Evolutionary conservation across 2,113 vertebrate genomes (phyloP).

Genomic region (zebrafish (Danio rerio)): GRCz12tu NC_133190.1:24300501-24301000

Average conservation of each 20-base stretch:
- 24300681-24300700: slow-evolving; percentile 38
- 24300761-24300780: neutral
- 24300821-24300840: neutral
- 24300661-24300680: slow-evolving; percentile 44
- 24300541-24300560: no score
- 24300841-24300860: slow-evolving; percentile 5
- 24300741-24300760: slow-evolving; percentile 13
- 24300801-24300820: slow-evolving; percentile 19
- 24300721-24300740: slow-evolving; percentile 8
- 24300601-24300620: neutral
- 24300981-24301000: no score
- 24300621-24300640: slow-evolving; percentile 3
- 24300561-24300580: neutral
- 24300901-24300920: neutral
- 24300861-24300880: neutral
- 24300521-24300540: no score
- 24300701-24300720: slow-evolving; percentile 5
- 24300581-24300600: neutral
- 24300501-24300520: no score
- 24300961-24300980: no score
- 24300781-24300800: neutral
- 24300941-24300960: no score
- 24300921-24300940: neutral
- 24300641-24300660: slow-evolving; percentile 2
- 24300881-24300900: slow-evolving; percentile 26